These are phyloP conservation scores for Lasioglossum baleicum DNA, from an alignment of 1,140 invertebrate species.

Conservation along the genomic window DNA sequence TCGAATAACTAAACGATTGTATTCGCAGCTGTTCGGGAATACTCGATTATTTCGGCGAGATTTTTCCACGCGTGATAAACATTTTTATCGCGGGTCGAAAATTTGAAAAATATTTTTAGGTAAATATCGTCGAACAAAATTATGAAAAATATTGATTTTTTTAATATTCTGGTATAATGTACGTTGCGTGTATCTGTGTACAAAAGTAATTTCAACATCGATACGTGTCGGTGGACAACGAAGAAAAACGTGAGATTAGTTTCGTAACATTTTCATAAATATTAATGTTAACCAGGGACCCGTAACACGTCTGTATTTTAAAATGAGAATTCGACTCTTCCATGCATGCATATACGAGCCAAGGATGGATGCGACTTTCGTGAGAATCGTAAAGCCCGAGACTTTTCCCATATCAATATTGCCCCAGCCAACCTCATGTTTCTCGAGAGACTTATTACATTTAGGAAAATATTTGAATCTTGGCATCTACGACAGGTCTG, in stretches of 20 bases:
- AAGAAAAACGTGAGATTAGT: neutral
- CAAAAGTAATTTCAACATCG: neutral
- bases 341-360: neutral
- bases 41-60: slow-evolving; percentile 43
- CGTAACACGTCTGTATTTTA: neutral
- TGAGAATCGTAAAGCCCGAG: slow-evolving; percentile 31
- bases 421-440: slow-evolving; percentile 21
- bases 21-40: slow-evolving; percentile 53
- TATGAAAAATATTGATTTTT: too few species aligned
- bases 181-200: too few species aligned
- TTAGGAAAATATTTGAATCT: slow-evolving; percentile 41
- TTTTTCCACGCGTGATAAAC: slow-evolving; percentile 18
- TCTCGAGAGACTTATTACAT: slow-evolving; percentile 41
- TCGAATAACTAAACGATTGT: slow-evolving; percentile 65
- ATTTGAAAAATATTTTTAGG: too few species aligned
- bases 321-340: slow-evolving; percentile 23
- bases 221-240: neutral
- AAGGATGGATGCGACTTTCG: slow-evolving; percentile 20
- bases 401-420: slow-evolving; percentile 27
- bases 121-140: too few species aligned
- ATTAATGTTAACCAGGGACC: slow-evolving; percentile 8
- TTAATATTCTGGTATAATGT: too few species aligned
- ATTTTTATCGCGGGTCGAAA: too few species aligned
- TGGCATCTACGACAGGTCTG: neutral
- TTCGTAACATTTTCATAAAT: slow-evolving; percentile 20